Evolutionary conservation across 2,113 vertebrate species (phyloP).

Genomic region (Trogon surrucura): DNA sequence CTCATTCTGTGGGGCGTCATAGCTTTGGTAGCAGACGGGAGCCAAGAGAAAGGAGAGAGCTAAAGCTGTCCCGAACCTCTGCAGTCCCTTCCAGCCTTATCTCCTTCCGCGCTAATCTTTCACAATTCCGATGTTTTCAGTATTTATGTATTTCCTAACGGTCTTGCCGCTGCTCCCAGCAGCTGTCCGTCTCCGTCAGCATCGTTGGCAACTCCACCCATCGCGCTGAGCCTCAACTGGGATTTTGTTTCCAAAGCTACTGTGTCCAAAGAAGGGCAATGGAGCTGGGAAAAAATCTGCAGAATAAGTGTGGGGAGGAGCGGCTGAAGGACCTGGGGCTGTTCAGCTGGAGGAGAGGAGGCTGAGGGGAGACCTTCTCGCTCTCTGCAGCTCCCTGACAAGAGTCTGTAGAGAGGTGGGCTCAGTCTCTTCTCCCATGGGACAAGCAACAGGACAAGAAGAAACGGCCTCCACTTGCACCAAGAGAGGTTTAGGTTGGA

Average conservation of each 20-base stretch:
- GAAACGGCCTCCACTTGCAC: too few species aligned
- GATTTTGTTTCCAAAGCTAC: background rate
- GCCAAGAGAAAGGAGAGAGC: background rate
- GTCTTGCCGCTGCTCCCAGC: rapidly evolving
- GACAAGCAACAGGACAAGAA: too few species aligned
- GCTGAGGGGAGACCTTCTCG: background rate
- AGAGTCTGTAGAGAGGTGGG: background rate
- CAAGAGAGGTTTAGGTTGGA: too few species aligned
- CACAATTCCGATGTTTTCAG: rapidly evolving
- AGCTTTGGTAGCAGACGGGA: background rate
- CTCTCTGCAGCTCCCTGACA: background rate
- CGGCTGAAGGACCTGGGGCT: rapidly evolving
- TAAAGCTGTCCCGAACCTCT: background rate
- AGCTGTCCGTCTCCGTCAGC: rapidly evolving
- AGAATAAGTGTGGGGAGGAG: rapidly evolving
- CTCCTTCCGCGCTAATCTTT: background rate
- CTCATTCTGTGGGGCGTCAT: rapidly evolving
- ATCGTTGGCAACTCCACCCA: rapidly evolving
- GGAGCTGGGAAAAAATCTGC: background rate
- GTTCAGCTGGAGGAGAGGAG: background rate
- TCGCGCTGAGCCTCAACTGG: rapidly evolving
- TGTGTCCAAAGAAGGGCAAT: background rate
- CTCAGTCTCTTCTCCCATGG: too few species aligned
- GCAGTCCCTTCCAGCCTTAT: rapidly evolving
- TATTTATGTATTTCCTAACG: rapidly evolving